Evolutionary conservation across 2,113 vertebrate species (phyloP).

Genomic region (Fregetta grallaria): DNA sequence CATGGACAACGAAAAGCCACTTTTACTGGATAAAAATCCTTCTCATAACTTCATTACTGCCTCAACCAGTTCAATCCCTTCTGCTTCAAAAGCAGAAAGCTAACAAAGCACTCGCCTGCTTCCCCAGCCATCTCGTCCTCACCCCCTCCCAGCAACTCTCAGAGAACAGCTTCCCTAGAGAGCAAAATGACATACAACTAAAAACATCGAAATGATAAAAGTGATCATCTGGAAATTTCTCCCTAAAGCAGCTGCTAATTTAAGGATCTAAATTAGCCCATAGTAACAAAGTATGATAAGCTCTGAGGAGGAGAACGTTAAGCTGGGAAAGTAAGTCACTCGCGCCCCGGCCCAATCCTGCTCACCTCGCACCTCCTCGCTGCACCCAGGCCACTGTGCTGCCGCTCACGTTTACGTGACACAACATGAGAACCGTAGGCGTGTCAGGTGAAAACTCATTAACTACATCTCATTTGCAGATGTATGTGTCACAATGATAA

Average conservation of each 20-base stretch:
- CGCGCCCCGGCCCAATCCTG: not conserved
- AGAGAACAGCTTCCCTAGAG: not conserved
- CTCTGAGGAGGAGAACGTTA: not conserved
- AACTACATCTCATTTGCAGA: not conserved
- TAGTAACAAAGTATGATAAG: not conserved
- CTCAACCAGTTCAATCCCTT: not conserved
- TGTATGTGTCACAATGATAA: not conserved
- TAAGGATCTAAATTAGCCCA: not conserved
- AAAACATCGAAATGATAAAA: not conserved
- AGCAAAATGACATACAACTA: not conserved
- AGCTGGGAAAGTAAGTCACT: not conserved
- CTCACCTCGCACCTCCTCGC: not conserved
- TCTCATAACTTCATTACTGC: not conserved
- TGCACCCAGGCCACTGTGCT: not conserved
- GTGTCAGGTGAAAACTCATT: not conserved
- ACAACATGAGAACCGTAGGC: not conserved
- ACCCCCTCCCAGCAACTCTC: not conserved
- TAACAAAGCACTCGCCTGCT: not conserved
- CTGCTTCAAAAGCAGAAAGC: not conserved
- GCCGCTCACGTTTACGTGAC: not conserved
- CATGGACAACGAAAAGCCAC: not conserved
- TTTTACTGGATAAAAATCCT: not conserved
- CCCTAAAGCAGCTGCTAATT: not conserved
- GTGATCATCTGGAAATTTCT: conserved; percentile 2
- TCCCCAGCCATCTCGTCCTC: not conserved